Conservation (phyloP, 1,140 invertebrate genomes). For the Gryon sp. region DNA sequence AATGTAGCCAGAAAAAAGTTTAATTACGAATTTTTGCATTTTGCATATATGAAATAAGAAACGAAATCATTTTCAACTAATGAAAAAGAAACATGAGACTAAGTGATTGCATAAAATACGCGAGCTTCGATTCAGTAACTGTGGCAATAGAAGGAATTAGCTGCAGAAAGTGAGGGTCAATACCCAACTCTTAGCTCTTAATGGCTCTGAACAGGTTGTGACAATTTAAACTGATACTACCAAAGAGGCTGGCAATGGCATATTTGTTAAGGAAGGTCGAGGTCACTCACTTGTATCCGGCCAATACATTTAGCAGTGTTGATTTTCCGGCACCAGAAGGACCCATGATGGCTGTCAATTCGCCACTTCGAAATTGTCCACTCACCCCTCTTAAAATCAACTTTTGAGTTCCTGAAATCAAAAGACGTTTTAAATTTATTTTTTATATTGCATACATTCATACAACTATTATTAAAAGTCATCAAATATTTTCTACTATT, state of each 20-base stretch:
- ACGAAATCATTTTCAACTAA: too few species aligned
- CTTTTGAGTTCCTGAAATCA: constrained; percentile 83
- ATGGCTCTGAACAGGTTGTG: constrained; percentile 14
- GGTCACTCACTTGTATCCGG: constrained; percentile 88
- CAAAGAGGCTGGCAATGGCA: constrained; percentile 20
- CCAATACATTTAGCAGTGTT: constrained; percentile 90
- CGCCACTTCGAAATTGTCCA: constrained; percentile 86
- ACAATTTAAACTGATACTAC: constrained; percentile 16
- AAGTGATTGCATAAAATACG: too few species aligned
- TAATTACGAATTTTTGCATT: too few species aligned
- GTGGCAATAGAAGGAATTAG: not conserved
- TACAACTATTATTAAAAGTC: too few species aligned
- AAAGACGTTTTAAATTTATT: too few species aligned
- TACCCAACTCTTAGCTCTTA: constrained; percentile 25
- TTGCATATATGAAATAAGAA: too few species aligned
- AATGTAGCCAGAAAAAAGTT: too few species aligned
- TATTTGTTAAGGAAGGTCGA: constrained; percentile 34
- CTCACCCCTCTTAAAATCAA: constrained; percentile 85
- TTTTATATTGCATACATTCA: too few species aligned
- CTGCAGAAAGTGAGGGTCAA: not conserved
- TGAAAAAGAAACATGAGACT: too few species aligned
- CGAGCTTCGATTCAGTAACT: not conserved
- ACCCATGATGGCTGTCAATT: constrained; percentile 91
- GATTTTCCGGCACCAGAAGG: constrained; percentile 95
- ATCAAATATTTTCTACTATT: too few species aligned